Base-by-base conservation (phyloP, 2,888 invertebrate genomes). In the Pseudococcus viburni region DNA sequence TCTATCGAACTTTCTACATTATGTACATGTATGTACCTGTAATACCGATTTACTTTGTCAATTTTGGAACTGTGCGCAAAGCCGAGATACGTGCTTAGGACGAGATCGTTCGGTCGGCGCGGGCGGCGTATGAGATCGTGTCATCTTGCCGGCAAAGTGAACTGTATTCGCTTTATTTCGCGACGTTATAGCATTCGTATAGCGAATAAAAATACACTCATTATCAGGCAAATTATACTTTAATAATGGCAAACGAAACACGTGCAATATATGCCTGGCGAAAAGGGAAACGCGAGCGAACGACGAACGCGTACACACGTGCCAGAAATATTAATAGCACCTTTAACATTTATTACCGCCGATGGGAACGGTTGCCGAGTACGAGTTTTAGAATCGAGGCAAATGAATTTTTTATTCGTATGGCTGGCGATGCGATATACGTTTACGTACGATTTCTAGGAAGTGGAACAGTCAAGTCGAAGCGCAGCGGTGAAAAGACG, bases 161-260 rank as follows among this genome's bases (percentile, higher is more conserved):
- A 64, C 64, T 64, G 64, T 64, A 64, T 64, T 33, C 73, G 73
- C 73, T 73, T 33, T 73, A 73, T 33, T 33, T 33, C 73, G 33
- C 73, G 73, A 64, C 64, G 64, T 64, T 73, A 73, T 64, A 64
- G 64, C 64, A 64, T 64, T 73, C 73, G 73, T 73, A 73, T 73
- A 73, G 11, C 73, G 73, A 73, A 73, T 73, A 73, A 73, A 73
- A 73, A 73, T 73, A 73, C 73, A 73, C 73, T 73, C 33, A 73
- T 73, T 73, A 73, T 73, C 73, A 73, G 73, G 73, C 73, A 73
- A 73, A 73, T 73, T 73, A 73, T 73, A 73, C 73, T 73, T 73
- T 73, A 73, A 73, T 73, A 73, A 73, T 73, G 73, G 73, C 73
- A 33, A 73, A 73, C 73, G 73, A 73, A 73, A 73, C 73, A 73